Evolutionary conservation across 2,113 vertebrate species (phyloP), one percentile per base, ranked within the genome.

Genomic region (Galbula dea): DNA sequence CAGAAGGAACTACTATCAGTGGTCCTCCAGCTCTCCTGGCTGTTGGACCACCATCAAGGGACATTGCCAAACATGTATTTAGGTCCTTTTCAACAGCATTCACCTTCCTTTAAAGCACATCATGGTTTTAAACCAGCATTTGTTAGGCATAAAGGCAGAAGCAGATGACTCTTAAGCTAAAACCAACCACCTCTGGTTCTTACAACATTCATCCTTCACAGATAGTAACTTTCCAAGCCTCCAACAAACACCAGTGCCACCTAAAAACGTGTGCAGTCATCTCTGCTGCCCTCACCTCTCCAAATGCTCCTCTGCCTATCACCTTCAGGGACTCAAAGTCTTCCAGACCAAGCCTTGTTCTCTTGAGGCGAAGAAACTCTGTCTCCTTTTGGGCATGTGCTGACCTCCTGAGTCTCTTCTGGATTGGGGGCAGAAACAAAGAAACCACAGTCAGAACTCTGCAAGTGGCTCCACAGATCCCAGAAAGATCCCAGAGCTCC

Each of bases 251-350:
- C 17, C 62, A 63, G 24, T 16, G n/a, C 19, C 37, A 32, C 4
- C 27, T 8, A 6, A n/a, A 86, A 66, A 30, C 2, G 7, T 5
- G 0, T 10, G 19, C 0, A 45, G 26, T 34, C 19, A 5, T 22
- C 34, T 55, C 22, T 15, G 20, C 63, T 34, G 72, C n/a, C 75
- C 93, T 97, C 83, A 98, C 98, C 98, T 98, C 98, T 94, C 98
- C 98, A 93, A 98, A 98, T 9, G 98, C 98, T 90, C 98, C 98
- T 96, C 98, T 97, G 83, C 98, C 98, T 90, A 98, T 98, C 10
- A 98, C 98, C 98, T 98, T 98, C 19, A 98, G 96, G 51, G 98
- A 98, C 55, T 98, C 98, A 94, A 98, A 98, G 96, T 98, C 98
- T 92, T 98, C 98, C 94, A 98, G 63, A 4, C 98, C 98, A 48